Percentiles rank a stretch among this genome's conserved stretches.
phyloP scores from a whole-genome alignment of 1,140 invertebrate species.

The Panonychus citri region DNA sequence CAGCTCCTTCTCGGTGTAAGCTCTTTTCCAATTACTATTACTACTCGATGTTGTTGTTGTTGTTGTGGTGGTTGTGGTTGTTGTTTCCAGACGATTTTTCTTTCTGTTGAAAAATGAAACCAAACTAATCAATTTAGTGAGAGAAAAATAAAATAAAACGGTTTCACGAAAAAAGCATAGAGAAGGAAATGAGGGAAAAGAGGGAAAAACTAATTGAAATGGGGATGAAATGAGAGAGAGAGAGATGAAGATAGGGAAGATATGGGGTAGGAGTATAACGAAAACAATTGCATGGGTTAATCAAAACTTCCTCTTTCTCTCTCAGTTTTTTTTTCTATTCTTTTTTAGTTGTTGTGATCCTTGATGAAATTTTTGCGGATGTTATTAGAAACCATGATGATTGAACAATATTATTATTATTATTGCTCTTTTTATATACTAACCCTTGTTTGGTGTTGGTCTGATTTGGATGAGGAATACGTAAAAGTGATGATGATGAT shows the following conservation, averaged over 20 bases:
- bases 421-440: too few species aligned
- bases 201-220: background rate
- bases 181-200: background rate
- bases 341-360: too few species aligned
- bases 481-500: conserved; percentile 18
- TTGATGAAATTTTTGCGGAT: background rate
- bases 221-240: too few species aligned
- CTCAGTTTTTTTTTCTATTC: background rate
- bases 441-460: conserved; percentile 18
- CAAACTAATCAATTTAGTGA: conserved; percentile 1
- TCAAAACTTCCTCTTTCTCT: background rate
- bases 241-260: too few species aligned
- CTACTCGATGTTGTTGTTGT: too few species aligned
- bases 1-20: conserved; percentile 76
- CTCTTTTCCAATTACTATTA: conserved; percentile 1
- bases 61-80: background rate
- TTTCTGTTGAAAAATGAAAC: background rate
- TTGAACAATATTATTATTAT: background rate
- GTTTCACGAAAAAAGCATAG: conserved; percentile 13
- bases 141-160: conserved; percentile 14
- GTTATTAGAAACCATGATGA: background rate
- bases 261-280: too few species aligned
- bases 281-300: background rate
- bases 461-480: conserved; percentile 20
- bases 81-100: background rate